Evolutionary conservation across 1,140 invertebrate species (phyloP).

Genomic region (Anagrus nilaparvatae): DNA sequence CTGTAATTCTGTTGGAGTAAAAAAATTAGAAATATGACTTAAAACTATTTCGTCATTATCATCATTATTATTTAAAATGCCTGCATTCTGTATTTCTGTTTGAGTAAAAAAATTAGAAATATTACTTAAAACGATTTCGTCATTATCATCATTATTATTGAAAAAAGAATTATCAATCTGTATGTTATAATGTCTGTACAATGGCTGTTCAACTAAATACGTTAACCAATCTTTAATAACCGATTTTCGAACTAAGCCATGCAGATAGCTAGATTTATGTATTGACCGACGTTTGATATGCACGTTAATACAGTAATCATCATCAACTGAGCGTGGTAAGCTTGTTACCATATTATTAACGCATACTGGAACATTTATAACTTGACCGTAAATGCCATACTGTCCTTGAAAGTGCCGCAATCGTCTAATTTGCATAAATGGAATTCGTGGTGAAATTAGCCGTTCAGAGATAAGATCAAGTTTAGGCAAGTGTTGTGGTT

Average conservation of each 20-base stretch:
- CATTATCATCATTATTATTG: not conserved
- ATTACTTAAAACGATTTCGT: too few relatives aligned
- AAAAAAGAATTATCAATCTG: conserved; percentile 15
- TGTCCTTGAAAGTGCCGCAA: conserved; percentile 25
- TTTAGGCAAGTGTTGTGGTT: not conserved
- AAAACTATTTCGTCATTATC: too few relatives aligned
- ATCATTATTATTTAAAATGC: too few relatives aligned
- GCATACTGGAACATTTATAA: conserved; percentile 31
- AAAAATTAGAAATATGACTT: too few relatives aligned
- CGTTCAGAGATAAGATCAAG: conserved; percentile 32
- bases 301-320: conserved; percentile 28
- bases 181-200: conserved; percentile 16
- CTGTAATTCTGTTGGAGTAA: too few relatives aligned
- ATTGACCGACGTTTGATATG: conserved; percentile 24
- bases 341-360: conserved; percentile 28
- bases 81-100: too few relatives aligned
- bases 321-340: conserved; percentile 28
- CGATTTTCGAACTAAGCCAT: conserved; percentile 13
- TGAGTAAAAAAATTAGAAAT: too few relatives aligned
- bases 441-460: conserved; percentile 26
- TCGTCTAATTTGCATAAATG: conserved; percentile 31
- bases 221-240: conserved; percentile 18
- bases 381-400: conserved; percentile 31
- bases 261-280: conserved; percentile 20
- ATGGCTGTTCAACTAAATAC: conserved; percentile 4